phyloP scores from a whole-genome alignment of 2,113 vertebrate species.

The Neomonachus schauinslandi region DNA sequence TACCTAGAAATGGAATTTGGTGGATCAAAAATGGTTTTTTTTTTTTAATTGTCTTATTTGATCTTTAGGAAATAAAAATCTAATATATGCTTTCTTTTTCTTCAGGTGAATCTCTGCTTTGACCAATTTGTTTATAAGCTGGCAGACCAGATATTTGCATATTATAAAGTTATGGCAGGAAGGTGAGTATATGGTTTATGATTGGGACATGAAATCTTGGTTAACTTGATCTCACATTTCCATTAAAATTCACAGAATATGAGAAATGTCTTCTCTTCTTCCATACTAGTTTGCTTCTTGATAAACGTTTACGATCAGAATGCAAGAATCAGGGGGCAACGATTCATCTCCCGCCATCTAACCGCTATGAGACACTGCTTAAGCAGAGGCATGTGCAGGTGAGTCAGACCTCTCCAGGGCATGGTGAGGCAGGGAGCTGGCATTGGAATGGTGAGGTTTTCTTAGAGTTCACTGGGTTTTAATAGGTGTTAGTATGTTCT shows the following conservation, averaged over 20 bases:
- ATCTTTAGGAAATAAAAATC: not conserved
- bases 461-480: not conserved
- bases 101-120: slow-evolving; percentile 93
- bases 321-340: slow-evolving; percentile 93
- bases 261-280: not conserved
- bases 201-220: not conserved
- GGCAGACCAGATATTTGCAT: slow-evolving; percentile 94
- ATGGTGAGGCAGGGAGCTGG: fast-evolving
- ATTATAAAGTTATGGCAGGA: slow-evolving; percentile 94
- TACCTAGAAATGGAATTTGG: not conserved
- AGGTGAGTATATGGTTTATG: slow-evolving; percentile 83
- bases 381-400: slow-evolving; percentile 95
- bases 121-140: slow-evolving; percentile 96
- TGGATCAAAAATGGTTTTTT: not conserved
- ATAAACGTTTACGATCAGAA: slow-evolving; percentile 92
- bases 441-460: not conserved
- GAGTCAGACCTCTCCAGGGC: not conserved
- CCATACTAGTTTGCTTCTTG: slow-evolving; percentile 89
- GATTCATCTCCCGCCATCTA: slow-evolving; percentile 89
- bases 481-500: not conserved
- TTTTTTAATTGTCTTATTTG: not conserved
- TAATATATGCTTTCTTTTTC: not conserved
- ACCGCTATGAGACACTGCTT: slow-evolving; percentile 92
- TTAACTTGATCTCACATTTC: not conserved
- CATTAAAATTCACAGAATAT: not conserved